Evolutionary conservation across 2,888 invertebrate species (phyloP).

Genomic region (Apodemia hepburni): DNA sequence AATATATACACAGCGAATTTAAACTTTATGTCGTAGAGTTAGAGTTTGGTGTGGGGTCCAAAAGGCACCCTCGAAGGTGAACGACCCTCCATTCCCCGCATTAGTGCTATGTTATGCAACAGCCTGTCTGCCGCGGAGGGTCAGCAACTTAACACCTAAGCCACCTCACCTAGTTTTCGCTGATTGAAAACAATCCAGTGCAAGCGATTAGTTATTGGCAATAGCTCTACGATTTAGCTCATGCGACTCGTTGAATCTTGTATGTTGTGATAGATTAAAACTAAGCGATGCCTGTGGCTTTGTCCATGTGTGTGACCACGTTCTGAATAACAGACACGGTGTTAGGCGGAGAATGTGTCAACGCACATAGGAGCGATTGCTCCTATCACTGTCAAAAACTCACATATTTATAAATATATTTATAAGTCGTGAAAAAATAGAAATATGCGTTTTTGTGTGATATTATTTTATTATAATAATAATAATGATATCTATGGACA

Average conservation of each 20-base stretch:
- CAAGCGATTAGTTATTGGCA: neutral
- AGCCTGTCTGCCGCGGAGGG: conserved; percentile 34
- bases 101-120: conserved; percentile 45
- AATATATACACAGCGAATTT: conserved; percentile 15
- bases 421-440: no score
- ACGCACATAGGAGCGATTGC: no score
- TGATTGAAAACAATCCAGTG: conserved; percentile 1
- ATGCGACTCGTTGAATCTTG: neutral
- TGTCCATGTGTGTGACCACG: no score
- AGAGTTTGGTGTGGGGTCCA: conserved; percentile 27
- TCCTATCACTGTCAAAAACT: no score
- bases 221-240: neutral
- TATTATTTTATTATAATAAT: no score
- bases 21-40: conserved; percentile 25
- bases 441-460: no score
- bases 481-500: no score
- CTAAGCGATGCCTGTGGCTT: no score
- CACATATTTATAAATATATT: no score
- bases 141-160: conserved; percentile 18
- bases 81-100: conserved; percentile 45
- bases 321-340: no score
- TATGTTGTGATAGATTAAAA: no score
- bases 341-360: no score
- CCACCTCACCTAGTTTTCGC: conserved; percentile 15
- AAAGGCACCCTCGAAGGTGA: conserved; percentile 43